Conservation (phyloP, 2,797 vertebrate species). For the Vipera latastei region DNA sequence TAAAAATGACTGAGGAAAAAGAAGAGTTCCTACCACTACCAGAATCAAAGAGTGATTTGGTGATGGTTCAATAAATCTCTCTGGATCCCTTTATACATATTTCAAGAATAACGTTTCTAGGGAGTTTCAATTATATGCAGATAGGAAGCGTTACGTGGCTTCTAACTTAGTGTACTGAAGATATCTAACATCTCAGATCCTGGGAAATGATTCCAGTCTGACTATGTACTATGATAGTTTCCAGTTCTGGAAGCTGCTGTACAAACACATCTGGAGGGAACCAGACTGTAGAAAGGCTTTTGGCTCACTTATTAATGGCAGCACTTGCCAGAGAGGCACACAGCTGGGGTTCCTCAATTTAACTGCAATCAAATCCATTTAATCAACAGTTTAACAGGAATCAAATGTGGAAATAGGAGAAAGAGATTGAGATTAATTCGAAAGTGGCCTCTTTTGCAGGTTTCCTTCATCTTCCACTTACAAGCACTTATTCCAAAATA, state of each 20-base stretch:
- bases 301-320: not conserved
- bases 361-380: not conserved
- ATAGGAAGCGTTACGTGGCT: not conserved
- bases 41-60: not conserved
- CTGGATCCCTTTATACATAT: not conserved
- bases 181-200: not conserved
- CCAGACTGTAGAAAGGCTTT: not conserved
- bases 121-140: not conserved
- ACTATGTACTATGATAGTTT: not conserved
- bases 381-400: slow-evolving; percentile 18
- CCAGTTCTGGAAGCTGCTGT: not conserved
- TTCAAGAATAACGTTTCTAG: not conserved
- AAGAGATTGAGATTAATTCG: not conserved
- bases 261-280: not conserved
- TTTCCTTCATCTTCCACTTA: not conserved
- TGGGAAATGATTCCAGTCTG: not conserved
- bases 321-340: not conserved
- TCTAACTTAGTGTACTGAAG: not conserved
- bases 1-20: not conserved
- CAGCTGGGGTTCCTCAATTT: not conserved
- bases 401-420: fast-evolving
- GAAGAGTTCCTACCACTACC: not conserved
- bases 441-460: not conserved
- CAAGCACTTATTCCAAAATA: not conserved
- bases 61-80: not conserved